A percentile compares a stretch with the other conserved stretches of the same genome.
phyloP scores from a whole-genome alignment of 1,140 invertebrate species.

The Diachasma alloeum region DNA sequence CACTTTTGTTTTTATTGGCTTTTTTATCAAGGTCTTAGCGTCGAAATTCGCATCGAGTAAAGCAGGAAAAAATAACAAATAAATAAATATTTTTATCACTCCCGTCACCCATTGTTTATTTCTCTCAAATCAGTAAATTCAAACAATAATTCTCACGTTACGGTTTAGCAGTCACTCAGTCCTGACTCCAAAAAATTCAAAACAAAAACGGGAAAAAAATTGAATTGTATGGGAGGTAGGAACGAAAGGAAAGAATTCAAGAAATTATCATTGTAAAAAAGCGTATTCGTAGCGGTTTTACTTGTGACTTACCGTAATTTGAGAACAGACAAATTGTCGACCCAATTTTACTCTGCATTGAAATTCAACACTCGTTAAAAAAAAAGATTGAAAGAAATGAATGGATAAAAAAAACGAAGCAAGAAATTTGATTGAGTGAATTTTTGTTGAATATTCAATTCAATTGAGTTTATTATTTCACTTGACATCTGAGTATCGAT shows the following conservation, averaged over 20 bases:
- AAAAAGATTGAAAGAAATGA: background rate
- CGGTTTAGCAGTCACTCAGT: background rate
- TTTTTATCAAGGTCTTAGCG: background rate
- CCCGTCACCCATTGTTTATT: background rate
- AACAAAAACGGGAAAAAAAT: background rate
- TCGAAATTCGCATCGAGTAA: background rate
- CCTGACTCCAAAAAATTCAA: background rate
- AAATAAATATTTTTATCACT: background rate
- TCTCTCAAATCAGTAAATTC: background rate
- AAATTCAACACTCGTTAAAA: background rate
- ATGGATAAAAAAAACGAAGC: background rate
- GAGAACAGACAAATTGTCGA: background rate
- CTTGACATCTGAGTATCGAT: background rate
- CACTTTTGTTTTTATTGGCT: background rate
- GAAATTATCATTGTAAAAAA: background rate
- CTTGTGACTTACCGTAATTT: background rate
- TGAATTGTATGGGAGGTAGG: background rate
- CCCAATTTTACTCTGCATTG: background rate
- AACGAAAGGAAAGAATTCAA: background rate
- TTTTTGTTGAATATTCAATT: background rate
- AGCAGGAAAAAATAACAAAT: background rate
- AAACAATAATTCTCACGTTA: background rate
- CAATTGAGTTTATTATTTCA: background rate
- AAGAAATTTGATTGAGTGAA: background rate
- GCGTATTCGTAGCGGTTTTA: background rate